These are phyloP conservation scores for Dorcus parallelipipedus DNA, from an alignment of 2,888 invertebrate species.

Conservation along the genomic window DNA sequence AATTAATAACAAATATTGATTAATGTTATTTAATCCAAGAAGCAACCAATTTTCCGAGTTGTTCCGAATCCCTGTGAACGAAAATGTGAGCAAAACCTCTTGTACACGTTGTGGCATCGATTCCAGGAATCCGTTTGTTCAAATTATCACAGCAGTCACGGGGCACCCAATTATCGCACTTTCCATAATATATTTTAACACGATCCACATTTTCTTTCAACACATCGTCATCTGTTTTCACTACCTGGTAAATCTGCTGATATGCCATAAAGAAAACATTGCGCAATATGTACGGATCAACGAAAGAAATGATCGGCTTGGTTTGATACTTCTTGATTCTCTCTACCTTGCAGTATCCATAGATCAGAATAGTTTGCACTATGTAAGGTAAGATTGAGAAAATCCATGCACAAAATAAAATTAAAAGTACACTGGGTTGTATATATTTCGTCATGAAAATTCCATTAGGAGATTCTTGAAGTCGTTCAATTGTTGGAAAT, in stretches of 20 bases:
- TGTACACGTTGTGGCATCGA: conserved; percentile 60
- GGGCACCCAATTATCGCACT: conserved; percentile 82
- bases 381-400: conserved; percentile 56
- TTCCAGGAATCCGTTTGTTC: conserved; percentile 56
- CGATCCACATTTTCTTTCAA: conserved; percentile 58
- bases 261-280: conserved; percentile 69
- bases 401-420: conserved; percentile 51
- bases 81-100: conserved; percentile 73
- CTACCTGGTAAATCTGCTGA: conserved; percentile 75
- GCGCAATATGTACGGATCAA: conserved; percentile 58
- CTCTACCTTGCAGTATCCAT: conserved; percentile 50
- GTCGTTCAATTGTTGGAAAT: conserved; percentile 84
- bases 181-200: conserved; percentile 77
- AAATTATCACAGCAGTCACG: conserved; percentile 66
- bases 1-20: no score
- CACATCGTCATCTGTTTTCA: conserved; percentile 60
- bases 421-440: conserved; percentile 51
- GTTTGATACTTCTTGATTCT: conserved; percentile 53
- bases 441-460: conserved; percentile 62
- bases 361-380: conserved; percentile 52
- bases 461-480: conserved; percentile 75
- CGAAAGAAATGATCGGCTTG: conserved; percentile 54
- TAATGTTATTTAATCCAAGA: conserved; percentile 33
- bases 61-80: conserved; percentile 63
- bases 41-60: conserved; percentile 50